These are phyloP conservation scores for Protobothrops flavoviridis DNA, from an alignment of 2,113 vertebrate species.

Conservation along the genomic window DNA sequence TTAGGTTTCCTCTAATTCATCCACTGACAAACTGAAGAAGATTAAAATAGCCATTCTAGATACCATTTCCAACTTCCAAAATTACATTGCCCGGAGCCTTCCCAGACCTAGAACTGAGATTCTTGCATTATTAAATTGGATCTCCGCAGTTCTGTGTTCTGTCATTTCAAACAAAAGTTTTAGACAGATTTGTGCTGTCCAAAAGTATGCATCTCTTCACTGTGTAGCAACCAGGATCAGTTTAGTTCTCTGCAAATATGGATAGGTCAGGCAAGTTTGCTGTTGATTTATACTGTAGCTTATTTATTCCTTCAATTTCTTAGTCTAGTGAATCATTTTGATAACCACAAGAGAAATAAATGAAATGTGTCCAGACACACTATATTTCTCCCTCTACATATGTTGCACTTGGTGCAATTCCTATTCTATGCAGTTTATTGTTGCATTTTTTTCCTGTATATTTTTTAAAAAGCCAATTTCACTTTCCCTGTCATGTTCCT, in stretches of 20 bases:
- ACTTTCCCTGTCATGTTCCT: background rate
- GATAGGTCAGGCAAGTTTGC: background rate
- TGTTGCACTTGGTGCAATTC: background rate
- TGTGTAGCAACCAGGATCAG: background rate
- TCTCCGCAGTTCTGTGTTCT: background rate
- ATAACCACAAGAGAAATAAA: background rate
- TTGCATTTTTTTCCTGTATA: no score
- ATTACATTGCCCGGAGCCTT: background rate
- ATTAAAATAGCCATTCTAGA: background rate
- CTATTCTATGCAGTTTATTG: background rate
- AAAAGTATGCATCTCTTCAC: background rate
- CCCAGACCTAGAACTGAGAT: background rate
- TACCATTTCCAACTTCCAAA: background rate
- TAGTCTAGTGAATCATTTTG: background rate
- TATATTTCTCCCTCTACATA: background rate
- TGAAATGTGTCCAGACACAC: background rate
- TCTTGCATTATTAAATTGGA: background rate
- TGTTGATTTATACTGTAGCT: background rate
- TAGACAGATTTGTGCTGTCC: background rate
- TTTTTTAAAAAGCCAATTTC: background rate
- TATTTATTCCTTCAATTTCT: background rate
- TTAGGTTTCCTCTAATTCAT: background rate
- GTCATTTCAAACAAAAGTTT: background rate
- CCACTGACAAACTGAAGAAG: background rate
- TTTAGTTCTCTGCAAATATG: background rate